Evolutionary conservation across 2,888 invertebrate species (phyloP), one percentile per base, ranked within the genome.

Genomic region (Tipula unca): DNA sequence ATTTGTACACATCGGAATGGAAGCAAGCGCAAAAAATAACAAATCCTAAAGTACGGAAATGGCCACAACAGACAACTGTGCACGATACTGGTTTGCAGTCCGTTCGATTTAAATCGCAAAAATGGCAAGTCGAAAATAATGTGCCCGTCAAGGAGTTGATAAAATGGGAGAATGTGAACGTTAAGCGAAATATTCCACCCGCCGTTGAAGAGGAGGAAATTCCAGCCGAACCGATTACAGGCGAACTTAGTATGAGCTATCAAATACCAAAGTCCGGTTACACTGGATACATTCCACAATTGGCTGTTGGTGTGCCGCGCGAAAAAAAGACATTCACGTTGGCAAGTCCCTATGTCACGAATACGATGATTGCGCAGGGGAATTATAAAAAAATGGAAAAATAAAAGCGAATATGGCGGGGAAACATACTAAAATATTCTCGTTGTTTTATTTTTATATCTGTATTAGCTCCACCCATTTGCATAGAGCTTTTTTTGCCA

Each of bases 1-100:
- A 87, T 48, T 86, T 88, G n/a, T 88, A 88, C 25, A 87, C 87
- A 8, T 87, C 88, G 3, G 87, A 87, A 32, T 88, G 88, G 88
- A 87, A 87, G 29, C 86, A 87, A 86, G 0, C 86, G 36, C n/a
- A 69, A 84, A n/a, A 87, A 86, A n/a, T 85, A 82, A 0, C 85
- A 42, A 54, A 25, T 20, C 17, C 29, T 13, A 54, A 85, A 54
- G 29, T 54, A 17, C 29, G 85, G 25, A n/a, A 85, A 48, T 84
- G 84, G 84, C 85, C 29, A 1, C n/a, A n/a, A n/a, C 29, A 29
- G n/a, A 48, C 29, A 3, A 85, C 85, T 10, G 54, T 54, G 0
- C 29, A 8, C 14, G 48, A 85, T 29, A 85, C 10, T 3, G 29
- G 29, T 29, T 3, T 29, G n/a, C 48, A 85, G 8, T 32, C 54